These are phyloP conservation scores for Caenorhabditis sp. DNA, from an alignment of 2,888 invertebrate genomes.

Conservation along the genomic window DNA sequence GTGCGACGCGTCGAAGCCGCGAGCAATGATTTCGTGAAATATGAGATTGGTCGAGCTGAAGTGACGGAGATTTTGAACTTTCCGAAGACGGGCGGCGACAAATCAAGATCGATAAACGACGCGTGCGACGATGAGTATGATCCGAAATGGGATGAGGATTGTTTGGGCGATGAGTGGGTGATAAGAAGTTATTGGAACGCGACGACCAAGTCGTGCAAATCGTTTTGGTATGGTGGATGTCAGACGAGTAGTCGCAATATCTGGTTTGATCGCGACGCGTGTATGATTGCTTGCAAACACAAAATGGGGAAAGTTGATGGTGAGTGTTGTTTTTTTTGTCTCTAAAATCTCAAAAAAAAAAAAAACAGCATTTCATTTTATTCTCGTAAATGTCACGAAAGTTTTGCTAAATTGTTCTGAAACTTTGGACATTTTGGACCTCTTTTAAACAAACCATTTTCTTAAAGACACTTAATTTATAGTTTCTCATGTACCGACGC, in stretches of 20 bases:
- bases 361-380: not conserved
- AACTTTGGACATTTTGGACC: too few relatives aligned
- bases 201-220: conserved; percentile 31
- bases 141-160: conserved; percentile 52
- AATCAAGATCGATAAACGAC: conserved; percentile 30
- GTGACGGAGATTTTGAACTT: not conserved
- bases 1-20: conserved; percentile 26
- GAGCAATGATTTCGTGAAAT: conserved; percentile 33
- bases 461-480: too few relatives aligned
- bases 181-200: conserved; percentile 36
- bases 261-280: conserved; percentile 47
- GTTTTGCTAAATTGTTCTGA: too few relatives aligned
- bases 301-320: not conserved
- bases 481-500: too few relatives aligned
- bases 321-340: too few relatives aligned
- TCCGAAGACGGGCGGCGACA: not conserved
- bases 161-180: conserved; percentile 46
- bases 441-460: too few relatives aligned
- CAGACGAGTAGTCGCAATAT: conserved; percentile 48
- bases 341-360: too few relatives aligned
- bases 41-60: conserved; percentile 26
- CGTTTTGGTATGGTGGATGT: conserved; percentile 60
- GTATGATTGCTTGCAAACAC: not conserved
- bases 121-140: conserved; percentile 52
- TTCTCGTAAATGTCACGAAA: too few relatives aligned